phyloP scores from a whole-genome alignment of 2,888 invertebrate genomes.

The Ectropis crepuscularia region DNA sequence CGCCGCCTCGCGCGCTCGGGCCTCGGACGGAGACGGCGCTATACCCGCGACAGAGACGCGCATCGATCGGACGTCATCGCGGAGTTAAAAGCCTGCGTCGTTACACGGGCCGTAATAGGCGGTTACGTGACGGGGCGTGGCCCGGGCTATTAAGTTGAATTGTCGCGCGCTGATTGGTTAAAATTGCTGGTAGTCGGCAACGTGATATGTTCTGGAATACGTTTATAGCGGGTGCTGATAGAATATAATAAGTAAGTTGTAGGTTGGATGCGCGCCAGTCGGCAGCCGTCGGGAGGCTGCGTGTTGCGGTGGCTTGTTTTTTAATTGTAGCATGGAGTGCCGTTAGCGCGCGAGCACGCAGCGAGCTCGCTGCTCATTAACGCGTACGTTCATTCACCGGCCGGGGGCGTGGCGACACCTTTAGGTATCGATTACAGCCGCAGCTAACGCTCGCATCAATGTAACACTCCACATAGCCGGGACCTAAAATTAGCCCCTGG shows the following conservation, averaged over 20 bases:
- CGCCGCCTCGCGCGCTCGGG: slow-evolving; percentile 66
- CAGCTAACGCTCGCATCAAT: slow-evolving; percentile 13
- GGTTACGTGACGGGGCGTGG: slow-evolving; percentile 85
- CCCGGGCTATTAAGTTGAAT: slow-evolving; percentile 82
- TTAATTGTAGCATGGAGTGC: slow-evolving; percentile 71
- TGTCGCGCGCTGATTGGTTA: slow-evolving; percentile 84
- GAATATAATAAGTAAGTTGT: slow-evolving; percentile 84
- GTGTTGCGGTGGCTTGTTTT: slow-evolving; percentile 75
- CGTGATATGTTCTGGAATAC: slow-evolving; percentile 85
- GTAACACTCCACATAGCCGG: slow-evolving; percentile 4
- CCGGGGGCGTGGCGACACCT: slow-evolving; percentile 36
- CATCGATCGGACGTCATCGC: slow-evolving; percentile 78
- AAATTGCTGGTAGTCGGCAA: slow-evolving; percentile 83
- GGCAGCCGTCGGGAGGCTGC: slow-evolving; percentile 69
- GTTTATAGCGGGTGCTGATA: slow-evolving; percentile 82
- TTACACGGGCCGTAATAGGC: slow-evolving; percentile 84
- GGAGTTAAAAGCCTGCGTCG: slow-evolving; percentile 83
- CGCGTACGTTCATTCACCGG: slow-evolving; percentile 59
- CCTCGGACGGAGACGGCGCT: slow-evolving; percentile 63
- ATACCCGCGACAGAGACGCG: slow-evolving; percentile 58
- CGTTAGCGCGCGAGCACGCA: slow-evolving; percentile 64
- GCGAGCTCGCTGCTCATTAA: slow-evolving; percentile 56
- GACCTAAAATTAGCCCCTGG: slow-evolving; percentile 5
- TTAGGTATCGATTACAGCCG: slow-evolving; percentile 41
- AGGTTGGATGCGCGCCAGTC: slow-evolving; percentile 79